Evolutionary conservation across 2,888 invertebrate species (phyloP).

Genomic region (Palloptera scutellata): DNA sequence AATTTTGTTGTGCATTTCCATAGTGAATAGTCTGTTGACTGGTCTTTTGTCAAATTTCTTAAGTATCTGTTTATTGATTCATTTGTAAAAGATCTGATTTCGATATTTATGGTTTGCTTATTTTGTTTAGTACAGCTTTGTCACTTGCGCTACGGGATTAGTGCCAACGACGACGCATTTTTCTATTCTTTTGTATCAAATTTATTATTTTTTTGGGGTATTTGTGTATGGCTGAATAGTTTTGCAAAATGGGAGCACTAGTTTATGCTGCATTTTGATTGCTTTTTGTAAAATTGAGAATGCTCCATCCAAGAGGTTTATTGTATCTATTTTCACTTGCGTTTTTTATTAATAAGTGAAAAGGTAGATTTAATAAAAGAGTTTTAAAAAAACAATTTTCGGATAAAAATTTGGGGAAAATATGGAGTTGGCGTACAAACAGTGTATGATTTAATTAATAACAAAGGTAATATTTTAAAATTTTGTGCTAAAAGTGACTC

Average conservation of each 20-base stretch:
- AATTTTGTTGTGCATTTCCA: neutral
- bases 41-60: neutral
- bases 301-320: neutral
- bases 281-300: neutral
- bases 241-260: neutral
- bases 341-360: no score
- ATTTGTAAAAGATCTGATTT: neutral
- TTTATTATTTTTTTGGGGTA: no score
- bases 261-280: neutral
- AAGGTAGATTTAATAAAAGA: no score
- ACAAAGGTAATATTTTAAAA: no score
- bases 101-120: neutral
- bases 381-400: no score
- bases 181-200: no score
- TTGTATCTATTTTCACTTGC: no score
- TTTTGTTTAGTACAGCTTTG: neutral
- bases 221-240: neutral
- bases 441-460: no score
- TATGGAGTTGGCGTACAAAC: no score
- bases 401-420: no score
- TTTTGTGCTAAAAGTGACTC: no score
- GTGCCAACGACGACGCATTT: neutral
- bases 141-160: neutral
- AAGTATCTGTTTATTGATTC: neutral
- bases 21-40: constrained; percentile 1